Conservation (phyloP, 2,113 vertebrate genomes). For the Catagonus wagneri region DNA sequence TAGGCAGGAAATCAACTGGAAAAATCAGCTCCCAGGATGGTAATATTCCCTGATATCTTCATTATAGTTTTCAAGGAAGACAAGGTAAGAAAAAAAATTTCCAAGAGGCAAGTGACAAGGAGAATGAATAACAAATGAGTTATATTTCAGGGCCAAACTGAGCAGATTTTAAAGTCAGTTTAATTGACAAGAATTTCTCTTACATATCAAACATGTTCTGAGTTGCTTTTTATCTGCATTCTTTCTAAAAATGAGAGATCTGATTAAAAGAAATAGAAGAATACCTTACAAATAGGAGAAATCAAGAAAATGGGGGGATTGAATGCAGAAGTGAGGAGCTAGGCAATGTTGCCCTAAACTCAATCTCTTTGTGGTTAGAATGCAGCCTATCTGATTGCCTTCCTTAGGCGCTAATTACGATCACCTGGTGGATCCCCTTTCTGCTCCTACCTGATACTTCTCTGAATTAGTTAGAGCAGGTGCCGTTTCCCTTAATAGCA, state of each 20-base stretch:
- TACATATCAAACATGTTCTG: neutral
- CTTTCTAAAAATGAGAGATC: neutral
- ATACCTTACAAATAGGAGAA: neutral
- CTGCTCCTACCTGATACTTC: neutral
- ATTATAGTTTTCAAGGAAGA: neutral
- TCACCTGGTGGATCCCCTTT: neutral
- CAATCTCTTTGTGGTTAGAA: neutral
- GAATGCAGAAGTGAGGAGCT: neutral
- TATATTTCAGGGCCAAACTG: neutral
- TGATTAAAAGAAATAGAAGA: neutral
- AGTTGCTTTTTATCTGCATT: neutral
- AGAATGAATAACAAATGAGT: neutral
- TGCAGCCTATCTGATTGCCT: neutral
- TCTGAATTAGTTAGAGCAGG: slow-evolving; percentile 40
- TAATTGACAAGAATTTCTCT: neutral
- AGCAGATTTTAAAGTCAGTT: neutral
- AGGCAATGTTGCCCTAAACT: neutral
- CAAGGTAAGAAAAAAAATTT: neutral
- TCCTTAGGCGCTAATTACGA: neutral
- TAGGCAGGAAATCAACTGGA: neutral
- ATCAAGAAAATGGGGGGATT: neutral
- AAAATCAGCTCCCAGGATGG: neutral
- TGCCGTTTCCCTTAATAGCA: slow-evolving; percentile 42
- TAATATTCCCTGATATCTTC: neutral
- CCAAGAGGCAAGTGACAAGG: neutral